A percentile compares a stretch with the other conserved stretches of the same genome.
phyloP scores from a whole-genome alignment of 2,113 vertebrate genomes.

The Lophotis ruficrista region DNA sequence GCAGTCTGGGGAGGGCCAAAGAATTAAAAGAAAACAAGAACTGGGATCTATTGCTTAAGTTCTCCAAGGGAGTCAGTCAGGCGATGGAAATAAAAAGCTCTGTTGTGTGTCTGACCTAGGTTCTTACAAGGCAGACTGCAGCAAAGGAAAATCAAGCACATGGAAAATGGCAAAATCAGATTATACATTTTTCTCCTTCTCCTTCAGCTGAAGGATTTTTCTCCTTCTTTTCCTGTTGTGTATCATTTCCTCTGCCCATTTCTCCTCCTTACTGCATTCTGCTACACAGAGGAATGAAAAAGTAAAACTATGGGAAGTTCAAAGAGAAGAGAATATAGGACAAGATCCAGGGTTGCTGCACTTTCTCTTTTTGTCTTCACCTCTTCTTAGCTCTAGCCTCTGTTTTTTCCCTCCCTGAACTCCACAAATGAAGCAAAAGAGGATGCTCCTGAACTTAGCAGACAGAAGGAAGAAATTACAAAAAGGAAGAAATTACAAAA shows the following conservation, averaged over 20 bases:
- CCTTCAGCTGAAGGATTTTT: neutral
- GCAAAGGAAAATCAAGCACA: constrained; percentile 22
- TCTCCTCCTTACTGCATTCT: neutral
- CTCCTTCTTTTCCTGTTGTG: constrained; percentile 1
- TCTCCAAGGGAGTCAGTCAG: constrained; percentile 52
- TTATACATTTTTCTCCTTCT: neutral
- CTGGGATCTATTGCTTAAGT: constrained; percentile 28
- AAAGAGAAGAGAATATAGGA: neutral
- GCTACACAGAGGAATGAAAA: neutral
- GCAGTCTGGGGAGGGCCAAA: constrained; percentile 31
- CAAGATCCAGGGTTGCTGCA: neutral
- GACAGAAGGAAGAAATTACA: neutral
- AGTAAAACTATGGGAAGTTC: neutral
- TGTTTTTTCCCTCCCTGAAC: neutral
- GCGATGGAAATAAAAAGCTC: constrained; percentile 51
- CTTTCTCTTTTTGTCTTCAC: neutral
- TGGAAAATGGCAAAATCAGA: constrained; percentile 22
- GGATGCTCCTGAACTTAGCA: neutral
- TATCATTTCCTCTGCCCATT: neutral
- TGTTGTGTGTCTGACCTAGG: constrained; percentile 5
- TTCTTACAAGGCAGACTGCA: neutral
- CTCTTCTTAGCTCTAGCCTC: neutral
- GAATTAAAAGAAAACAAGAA: constrained; percentile 57
- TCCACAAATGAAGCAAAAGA: neutral
- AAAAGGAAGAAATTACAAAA: neutral